Evolutionary conservation across 1,140 invertebrate genomes (phyloP).

Genomic region (Leucophenga varia): DNA sequence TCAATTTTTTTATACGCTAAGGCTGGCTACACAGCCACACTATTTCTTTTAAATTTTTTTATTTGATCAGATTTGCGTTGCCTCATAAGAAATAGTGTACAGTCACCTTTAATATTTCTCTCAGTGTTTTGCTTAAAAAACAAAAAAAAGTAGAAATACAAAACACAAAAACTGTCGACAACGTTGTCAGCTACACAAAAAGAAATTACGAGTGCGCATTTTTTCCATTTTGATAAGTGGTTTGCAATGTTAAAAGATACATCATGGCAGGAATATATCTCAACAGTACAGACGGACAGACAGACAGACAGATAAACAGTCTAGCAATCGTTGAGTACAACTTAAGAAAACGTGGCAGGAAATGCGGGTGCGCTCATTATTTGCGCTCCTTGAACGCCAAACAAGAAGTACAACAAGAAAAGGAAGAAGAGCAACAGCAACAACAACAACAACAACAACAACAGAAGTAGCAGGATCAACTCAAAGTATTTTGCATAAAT

Average conservation of each 20-base stretch:
- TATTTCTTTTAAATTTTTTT: too few species aligned
- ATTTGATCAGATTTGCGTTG: too few species aligned
- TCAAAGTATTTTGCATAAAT: slow-evolving; percentile 52
- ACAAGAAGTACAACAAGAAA: too few species aligned
- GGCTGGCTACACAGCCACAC: too few species aligned
- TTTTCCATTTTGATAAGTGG: slow-evolving; percentile 47
- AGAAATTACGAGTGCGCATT: slow-evolving; percentile 17
- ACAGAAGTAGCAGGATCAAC: slow-evolving; percentile 10
- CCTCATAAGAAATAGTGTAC: too few species aligned
- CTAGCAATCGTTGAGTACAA: slow-evolving; percentile 14
- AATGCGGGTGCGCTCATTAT: slow-evolving; percentile 53
- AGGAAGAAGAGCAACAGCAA: slow-evolving; percentile 24
- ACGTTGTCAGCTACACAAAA: too few species aligned
- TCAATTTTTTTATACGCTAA: too few species aligned
- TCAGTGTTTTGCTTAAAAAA: too few species aligned
- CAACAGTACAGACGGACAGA: slow-evolving; percentile 22
- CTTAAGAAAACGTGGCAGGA: slow-evolving; percentile 46
- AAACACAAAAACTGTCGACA: too few species aligned
- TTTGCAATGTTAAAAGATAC: slow-evolving; percentile 34
- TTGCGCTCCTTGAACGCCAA: slow-evolving; percentile 33
- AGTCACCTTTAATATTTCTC: too few species aligned
- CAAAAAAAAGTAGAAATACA: too few species aligned
- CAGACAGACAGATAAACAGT: slow-evolving; percentile 27
- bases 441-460: slow-evolving; percentile 24
- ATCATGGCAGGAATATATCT: slow-evolving; percentile 27